These are phyloP conservation scores for Mugil cephalus DNA, from an alignment of 2,113 vertebrate genomes.

Conservation along the genomic window DNA sequence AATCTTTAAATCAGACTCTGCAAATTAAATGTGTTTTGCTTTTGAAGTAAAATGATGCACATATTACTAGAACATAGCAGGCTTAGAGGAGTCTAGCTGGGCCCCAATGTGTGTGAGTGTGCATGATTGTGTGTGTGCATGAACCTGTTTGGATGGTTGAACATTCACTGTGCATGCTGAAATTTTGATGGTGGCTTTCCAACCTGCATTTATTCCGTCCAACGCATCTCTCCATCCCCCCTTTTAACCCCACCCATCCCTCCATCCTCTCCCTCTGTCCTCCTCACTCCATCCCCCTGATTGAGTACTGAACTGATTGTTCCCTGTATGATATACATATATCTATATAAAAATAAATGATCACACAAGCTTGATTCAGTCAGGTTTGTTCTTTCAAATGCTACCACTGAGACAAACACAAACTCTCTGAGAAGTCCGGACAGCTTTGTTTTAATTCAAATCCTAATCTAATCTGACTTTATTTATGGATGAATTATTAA, in stretches of 20 bases:
- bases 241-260: slow-evolving; percentile 19
- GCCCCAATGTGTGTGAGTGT: background rate
- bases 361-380: slow-evolving; percentile 49
- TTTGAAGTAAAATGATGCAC: background rate
- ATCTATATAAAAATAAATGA: slow-evolving; percentile 20
- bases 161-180: slow-evolving; percentile 35
- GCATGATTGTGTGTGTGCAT: background rate
- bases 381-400: slow-evolving; percentile 55
- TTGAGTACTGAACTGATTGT: slow-evolving; percentile 39
- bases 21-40: too few relatives aligned
- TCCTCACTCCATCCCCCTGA: slow-evolving; percentile 1
- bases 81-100: slow-evolving; percentile 18
- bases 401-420: slow-evolving; percentile 38
- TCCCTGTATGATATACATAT: slow-evolving; percentile 40
- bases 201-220: slow-evolving; percentile 37
- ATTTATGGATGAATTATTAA: too few relatives aligned
- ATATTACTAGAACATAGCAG: slow-evolving; percentile 3
- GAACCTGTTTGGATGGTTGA: background rate
- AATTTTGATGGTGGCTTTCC: slow-evolving; percentile 44
- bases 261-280: slow-evolving; percentile 3
- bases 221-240: slow-evolving; percentile 15
- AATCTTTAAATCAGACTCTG: too few relatives aligned
- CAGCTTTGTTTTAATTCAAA: background rate
- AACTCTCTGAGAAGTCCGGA: background rate
- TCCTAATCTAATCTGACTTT: background rate